Conservation (phyloP, 2,797 vertebrate genomes). For the Aphelocoma californica region DNA sequence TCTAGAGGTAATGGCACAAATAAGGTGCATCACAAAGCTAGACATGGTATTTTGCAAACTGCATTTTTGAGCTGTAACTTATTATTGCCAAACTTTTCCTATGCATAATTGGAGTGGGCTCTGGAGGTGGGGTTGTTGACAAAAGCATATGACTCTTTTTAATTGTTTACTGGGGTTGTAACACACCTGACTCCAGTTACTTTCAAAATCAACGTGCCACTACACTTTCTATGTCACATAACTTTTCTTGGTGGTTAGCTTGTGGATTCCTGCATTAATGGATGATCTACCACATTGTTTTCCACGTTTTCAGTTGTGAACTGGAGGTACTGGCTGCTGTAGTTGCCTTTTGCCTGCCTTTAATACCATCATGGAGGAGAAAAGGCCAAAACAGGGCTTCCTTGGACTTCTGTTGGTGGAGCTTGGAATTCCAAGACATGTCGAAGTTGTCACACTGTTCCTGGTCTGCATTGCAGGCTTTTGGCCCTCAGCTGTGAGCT, state of each 20-base stretch:
- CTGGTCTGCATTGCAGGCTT: background rate
- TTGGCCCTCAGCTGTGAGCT: background rate
- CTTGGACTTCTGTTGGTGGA: background rate
- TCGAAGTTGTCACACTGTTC: background rate
- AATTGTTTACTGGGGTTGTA: background rate
- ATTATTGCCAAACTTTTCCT: background rate
- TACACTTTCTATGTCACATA: background rate
- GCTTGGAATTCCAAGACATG: background rate
- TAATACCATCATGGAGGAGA: background rate
- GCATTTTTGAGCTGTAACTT: background rate
- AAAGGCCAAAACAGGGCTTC: background rate
- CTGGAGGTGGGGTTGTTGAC: background rate
- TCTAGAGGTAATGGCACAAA: conserved; percentile 88
- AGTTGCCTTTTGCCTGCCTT: background rate
- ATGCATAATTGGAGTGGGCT: background rate
- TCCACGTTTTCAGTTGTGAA: background rate
- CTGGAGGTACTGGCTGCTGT: background rate
- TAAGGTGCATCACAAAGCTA: background rate
- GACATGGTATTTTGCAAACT: background rate
- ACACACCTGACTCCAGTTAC: background rate
- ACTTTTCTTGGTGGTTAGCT: background rate
- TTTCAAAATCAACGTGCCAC: background rate
- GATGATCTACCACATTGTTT: background rate
- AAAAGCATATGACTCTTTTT: background rate
- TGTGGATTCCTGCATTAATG: background rate